phyloP scores from a whole-genome alignment of 1,140 invertebrate genomes.

The Phthorimaea operculella region DNA sequence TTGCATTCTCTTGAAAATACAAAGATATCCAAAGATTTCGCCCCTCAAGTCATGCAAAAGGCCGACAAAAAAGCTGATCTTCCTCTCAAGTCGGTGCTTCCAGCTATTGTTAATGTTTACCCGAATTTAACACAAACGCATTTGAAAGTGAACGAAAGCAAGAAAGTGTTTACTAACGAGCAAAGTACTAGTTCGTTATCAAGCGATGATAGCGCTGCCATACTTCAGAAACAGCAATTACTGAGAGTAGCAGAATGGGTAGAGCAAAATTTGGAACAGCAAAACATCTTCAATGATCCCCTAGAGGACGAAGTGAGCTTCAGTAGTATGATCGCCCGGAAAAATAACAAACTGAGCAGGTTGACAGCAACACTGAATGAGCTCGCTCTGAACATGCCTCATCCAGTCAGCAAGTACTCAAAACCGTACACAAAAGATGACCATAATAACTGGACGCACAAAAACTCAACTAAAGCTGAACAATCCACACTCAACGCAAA shows the following conservation, averaged over 20 bases:
- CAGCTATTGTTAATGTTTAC: conserved; percentile 57
- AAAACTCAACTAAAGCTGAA: conserved; percentile 10
- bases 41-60: conserved; percentile 30
- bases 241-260: conserved; percentile 78
- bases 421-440: conserved; percentile 40
- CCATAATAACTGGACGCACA: conserved; percentile 44
- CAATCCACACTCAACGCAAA: conserved; percentile 24
- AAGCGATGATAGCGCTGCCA: conserved; percentile 64
- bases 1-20: conserved; percentile 58
- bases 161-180: conserved; percentile 61
- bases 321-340: conserved; percentile 31
- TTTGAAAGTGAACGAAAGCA: conserved; percentile 57
- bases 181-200: conserved; percentile 65
- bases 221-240: conserved; percentile 71
- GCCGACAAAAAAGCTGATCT: conserved; percentile 33
- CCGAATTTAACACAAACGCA: conserved; percentile 60
- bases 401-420: conserved; percentile 58
- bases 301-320: conserved; percentile 50
- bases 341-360: conserved; percentile 50
- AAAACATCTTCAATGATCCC: conserved; percentile 60
- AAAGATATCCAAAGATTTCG: conserved; percentile 58
- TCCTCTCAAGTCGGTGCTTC: conserved; percentile 27
- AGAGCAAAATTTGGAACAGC: conserved; percentile 69
- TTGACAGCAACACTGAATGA: conserved; percentile 57
- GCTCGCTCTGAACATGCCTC: conserved; percentile 56